Evolutionary conservation across 53 echinoderm and acorn worm genomes (phyloP).

Genomic region (Apostichopus leukothele): DNA sequence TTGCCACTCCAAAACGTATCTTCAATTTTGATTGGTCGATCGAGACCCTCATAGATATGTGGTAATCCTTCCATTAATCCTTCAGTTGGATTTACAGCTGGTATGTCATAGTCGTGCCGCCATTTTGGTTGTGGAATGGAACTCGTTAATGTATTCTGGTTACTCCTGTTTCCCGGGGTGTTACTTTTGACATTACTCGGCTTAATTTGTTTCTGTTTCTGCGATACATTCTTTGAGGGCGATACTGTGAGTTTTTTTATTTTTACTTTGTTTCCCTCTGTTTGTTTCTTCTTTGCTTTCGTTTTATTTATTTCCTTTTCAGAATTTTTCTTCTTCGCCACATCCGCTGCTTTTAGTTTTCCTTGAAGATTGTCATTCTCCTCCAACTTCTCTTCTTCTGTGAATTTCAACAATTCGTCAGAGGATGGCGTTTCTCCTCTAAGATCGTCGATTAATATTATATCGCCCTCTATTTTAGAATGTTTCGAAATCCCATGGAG

Average conservation of each 20-base stretch:
- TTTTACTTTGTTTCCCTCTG: background rate
- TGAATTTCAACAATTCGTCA: background rate
- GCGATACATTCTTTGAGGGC: background rate
- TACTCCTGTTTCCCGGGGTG: background rate
- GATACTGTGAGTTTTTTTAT: background rate
- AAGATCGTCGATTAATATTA: background rate
- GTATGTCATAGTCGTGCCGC: constrained; percentile 34
- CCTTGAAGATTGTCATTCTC: background rate
- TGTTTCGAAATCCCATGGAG: background rate
- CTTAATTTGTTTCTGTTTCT: background rate
- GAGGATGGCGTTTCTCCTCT: background rate
- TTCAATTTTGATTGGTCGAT: constrained; percentile 50
- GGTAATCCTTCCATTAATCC: constrained; percentile 7
- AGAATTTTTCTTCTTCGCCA: background rate
- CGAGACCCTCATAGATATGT: constrained; percentile 5
- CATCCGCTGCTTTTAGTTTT: background rate
- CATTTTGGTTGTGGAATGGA: constrained; percentile 8
- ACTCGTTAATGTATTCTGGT: background rate
- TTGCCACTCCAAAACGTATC: constrained; percentile 65
- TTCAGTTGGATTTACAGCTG: constrained; percentile 2
- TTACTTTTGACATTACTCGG: background rate
- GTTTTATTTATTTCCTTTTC: background rate
- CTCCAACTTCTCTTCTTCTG: background rate
- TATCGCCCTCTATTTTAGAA: constrained; percentile 18
- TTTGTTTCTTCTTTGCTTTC: background rate